Percentiles rank a stretch among this genome's conserved stretches.
Evolutionary conservation across 2,888 invertebrate species (phyloP).

Genomic region (Hypercompe scribonia): DNA sequence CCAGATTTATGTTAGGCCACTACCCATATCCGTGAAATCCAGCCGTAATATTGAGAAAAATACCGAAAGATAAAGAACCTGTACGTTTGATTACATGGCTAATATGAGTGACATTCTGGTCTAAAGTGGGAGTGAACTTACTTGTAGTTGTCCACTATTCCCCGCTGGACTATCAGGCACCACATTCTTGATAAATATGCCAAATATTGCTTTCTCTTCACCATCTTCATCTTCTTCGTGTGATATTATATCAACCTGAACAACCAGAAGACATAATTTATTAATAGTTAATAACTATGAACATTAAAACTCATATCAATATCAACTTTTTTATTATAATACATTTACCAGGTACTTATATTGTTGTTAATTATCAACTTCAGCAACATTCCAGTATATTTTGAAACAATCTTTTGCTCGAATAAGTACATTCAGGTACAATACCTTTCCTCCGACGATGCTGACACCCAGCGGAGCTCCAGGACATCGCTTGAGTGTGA

Average conservation of each 20-base stretch:
- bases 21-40: too few relatives aligned
- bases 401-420: too few relatives aligned
- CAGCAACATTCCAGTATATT: too few relatives aligned
- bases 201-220: constrained; percentile 93
- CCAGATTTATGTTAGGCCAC: too few relatives aligned
- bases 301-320: background rate
- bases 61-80: too few relatives aligned
- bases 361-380: too few relatives aligned
- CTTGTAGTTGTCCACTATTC: constrained; percentile 93
- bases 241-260: constrained; percentile 91
- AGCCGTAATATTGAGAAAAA: too few relatives aligned
- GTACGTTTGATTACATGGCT: too few relatives aligned
- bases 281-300: background rate
- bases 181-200: constrained; percentile 99
- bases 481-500: constrained; percentile 90
- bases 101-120: too few relatives aligned
- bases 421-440: too few relatives aligned
- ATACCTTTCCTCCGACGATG: constrained; percentile 97
- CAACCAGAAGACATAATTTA: background rate
- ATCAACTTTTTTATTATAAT: too few relatives aligned
- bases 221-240: constrained; percentile 89
- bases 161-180: constrained; percentile 98
- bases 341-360: too few relatives aligned
- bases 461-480: constrained; percentile 96
- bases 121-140: constrained; percentile 64